A percentile compares a stretch with the other conserved stretches of the same genome.
phyloP scores from a whole-genome alignment of 2,113 vertebrate genomes.

The Cichladusa arquata region DNA sequence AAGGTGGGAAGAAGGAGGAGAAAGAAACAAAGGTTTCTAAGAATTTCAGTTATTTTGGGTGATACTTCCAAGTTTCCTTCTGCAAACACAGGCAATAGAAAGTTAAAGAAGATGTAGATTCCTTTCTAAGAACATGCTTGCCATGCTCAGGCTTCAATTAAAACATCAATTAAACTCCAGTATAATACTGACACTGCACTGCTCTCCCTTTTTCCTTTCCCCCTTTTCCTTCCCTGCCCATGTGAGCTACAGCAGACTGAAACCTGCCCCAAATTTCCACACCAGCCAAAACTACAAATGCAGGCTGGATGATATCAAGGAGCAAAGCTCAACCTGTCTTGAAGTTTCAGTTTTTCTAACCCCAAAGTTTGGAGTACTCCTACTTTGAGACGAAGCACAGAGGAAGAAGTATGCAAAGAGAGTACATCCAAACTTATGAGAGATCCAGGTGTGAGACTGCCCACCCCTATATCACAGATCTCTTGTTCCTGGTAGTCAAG shows the following conservation, averaged over 20 bases:
- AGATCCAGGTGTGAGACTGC: not conserved
- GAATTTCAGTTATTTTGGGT: not conserved
- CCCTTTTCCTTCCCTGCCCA: not conserved
- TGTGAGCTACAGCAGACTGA: not conserved
- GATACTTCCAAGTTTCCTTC: not conserved
- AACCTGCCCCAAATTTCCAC: not conserved
- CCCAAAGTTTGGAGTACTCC: not conserved
- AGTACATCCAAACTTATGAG: not conserved
- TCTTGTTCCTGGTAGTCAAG: not conserved
- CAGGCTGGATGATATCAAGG: not conserved
- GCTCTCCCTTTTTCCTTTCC: not conserved
- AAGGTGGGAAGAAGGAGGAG: not conserved
- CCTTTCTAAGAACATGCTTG: not conserved
- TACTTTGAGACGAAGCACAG: not conserved
- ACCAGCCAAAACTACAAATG: not conserved
- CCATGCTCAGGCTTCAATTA: not conserved
- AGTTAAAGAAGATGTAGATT: not conserved
- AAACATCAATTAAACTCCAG: not conserved
- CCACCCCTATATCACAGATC: not conserved
- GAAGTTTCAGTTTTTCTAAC: not conserved
- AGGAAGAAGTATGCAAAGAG: not conserved
- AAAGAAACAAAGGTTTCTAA: constrained; percentile 1
- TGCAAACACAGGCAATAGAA: not conserved
- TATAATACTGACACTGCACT: not conserved
- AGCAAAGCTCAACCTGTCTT: not conserved